A percentile compares a stretch with the other conserved stretches of the same genome.
Conservation (phyloP, 2,888 invertebrate genomes). For the Serripes groenlandicus region DNA sequence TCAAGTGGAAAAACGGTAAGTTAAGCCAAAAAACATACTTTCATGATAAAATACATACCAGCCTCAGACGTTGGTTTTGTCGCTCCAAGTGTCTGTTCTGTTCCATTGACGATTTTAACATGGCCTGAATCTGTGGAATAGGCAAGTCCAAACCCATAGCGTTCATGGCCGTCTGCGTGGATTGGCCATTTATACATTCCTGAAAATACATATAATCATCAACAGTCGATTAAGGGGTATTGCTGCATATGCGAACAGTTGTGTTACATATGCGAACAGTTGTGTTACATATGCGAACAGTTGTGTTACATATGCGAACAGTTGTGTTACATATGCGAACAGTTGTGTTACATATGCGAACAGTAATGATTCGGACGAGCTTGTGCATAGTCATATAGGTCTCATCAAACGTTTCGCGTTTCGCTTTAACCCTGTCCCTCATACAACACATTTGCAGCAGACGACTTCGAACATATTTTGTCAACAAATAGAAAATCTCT, state of each 20-base stretch:
- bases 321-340: too few relatives aligned
- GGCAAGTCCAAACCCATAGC: background rate
- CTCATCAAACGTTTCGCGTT: too few relatives aligned
- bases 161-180: constrained; percentile 8
- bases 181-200: background rate
- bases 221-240: background rate
- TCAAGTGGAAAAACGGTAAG: background rate
- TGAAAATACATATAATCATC: background rate
- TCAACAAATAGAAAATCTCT: too few relatives aligned
- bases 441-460: too few relatives aligned
- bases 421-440: too few relatives aligned
- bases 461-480: too few relatives aligned
- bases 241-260: too few relatives aligned
- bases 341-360: too few relatives aligned
- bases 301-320: too few relatives aligned
- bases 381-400: too few relatives aligned
- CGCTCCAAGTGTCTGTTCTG: constrained; percentile 49
- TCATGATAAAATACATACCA: constrained; percentile 26
- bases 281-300: background rate
- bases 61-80: constrained; percentile 52
- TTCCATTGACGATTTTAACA: constrained; percentile 44
- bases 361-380: too few relatives aligned
- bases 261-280: background rate
- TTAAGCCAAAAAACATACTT: background rate
- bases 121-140: constrained; percentile 3